Base-by-base conservation (phyloP, 2,797 vertebrate species). In the Erethizon dorsatum region DNA sequence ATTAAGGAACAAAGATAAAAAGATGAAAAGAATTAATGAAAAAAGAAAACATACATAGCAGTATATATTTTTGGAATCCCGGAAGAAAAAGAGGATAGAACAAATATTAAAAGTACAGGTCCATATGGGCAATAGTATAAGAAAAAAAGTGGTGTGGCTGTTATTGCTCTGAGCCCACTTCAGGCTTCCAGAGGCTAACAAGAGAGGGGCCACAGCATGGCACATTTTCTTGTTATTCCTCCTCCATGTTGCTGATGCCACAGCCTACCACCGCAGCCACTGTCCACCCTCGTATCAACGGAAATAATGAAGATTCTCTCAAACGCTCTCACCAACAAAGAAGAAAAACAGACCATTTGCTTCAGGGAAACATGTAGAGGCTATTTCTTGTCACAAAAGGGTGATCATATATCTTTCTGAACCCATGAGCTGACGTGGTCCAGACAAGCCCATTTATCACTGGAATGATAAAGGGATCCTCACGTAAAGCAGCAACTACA, bases 401-500 rank as follows among this genome's bases (percentile, higher is more conserved):
- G 8, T 67, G 83, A 0, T 97, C 99, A 99, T 99, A 57, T 99
- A 99, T 92, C 98, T 99, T 84, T 98, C 98, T 33, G 99, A 99
- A 0, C 99, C 99, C 2, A 99, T 99, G 99, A 99, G 98, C 98
- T 99, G 78, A 99, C 99, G 13, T 98, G 98, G 75, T 99, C 99
- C 96, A 98, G 99, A 59, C 95, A 99, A 99, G 99, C 99, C 93
- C 98, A 98, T 92, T 98, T 99, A 83, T 99, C 99, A 98, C 98
- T 99, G 98, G 99, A 99, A 98, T 99, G 99, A 90, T 99, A 99
- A 99, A 98, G 98, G 93, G 99, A 99, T 96, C 99, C 98, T 97
- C 99, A 99, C 57, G 97, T 99, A 94, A 99, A 99, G 98, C 99
- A 99, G 98, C 99, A 99, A 98, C 97, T 98, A 17, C 98, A 99